Evolutionary conservation across 2,797 vertebrate species (phyloP).

Genomic region (Sebastes vulpes): DNA sequence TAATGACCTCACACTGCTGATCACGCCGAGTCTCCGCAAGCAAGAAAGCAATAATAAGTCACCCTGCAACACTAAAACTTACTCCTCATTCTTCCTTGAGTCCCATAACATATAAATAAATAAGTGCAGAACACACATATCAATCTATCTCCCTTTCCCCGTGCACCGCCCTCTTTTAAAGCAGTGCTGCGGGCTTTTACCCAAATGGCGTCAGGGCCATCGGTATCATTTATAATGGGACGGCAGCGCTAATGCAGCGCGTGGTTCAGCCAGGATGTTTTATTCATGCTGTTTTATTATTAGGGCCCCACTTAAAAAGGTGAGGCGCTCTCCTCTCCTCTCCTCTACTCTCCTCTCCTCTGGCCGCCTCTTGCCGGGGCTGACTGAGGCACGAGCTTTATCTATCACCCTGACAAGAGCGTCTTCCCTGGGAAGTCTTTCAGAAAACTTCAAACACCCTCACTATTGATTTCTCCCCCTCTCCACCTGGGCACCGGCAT

Average conservation of each 20-base stretch:
- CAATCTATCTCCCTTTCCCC: constrained; percentile 80
- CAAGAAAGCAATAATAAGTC: constrained; percentile 79
- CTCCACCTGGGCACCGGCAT: constrained; percentile 86
- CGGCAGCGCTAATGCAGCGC: constrained; percentile 87
- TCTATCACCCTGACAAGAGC: constrained; percentile 91
- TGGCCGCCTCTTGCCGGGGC: constrained; percentile 82
- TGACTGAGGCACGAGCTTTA: constrained; percentile 84
- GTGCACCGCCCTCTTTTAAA: constrained; percentile 85
- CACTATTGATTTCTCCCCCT: constrained; percentile 87
- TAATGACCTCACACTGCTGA: constrained; percentile 63
- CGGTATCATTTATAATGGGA: constrained; percentile 90
- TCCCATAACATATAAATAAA: constrained; percentile 86
- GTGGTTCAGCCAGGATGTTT: constrained; percentile 87
- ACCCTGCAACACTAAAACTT: constrained; percentile 74
- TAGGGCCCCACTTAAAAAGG: constrained; percentile 91
- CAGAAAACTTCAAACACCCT: constrained; percentile 90
- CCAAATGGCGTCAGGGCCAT: constrained; percentile 86
- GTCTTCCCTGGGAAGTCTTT: constrained; percentile 90
- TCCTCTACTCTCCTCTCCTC: constrained; percentile 69
- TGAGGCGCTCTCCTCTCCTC: constrained; percentile 83
- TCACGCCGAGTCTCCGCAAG: constrained; percentile 59
- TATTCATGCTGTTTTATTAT: constrained; percentile 92
- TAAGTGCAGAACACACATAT: constrained; percentile 83
- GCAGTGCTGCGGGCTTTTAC: constrained; percentile 89
- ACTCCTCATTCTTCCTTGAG: constrained; percentile 80